Base-by-base conservation (phyloP, 2,888 invertebrate species). In the Selenia dentaria region DNA sequence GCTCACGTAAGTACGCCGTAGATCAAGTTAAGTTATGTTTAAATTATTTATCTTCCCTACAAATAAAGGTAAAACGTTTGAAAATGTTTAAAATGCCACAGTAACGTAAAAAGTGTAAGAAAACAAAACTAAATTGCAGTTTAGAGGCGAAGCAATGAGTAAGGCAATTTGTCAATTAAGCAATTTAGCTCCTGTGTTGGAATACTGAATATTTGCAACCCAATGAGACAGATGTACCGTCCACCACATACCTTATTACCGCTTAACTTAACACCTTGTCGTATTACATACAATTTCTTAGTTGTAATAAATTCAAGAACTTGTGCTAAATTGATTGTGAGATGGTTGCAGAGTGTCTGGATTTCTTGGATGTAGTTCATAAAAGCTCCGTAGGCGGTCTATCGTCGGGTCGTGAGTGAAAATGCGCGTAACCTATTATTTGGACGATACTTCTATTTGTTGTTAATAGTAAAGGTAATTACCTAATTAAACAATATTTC, bases 121-220 rank as follows among this genome's bases (percentile, higher is more conserved):
- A 43, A 33, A 43, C 10, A 37, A 27, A 40, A 43, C 38, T 43
- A 31, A 40, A 40, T 44, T 40, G 10, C 37, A 32, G 12, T 27
- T 20, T 36, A 51, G 34, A 46, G 18, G 35, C 14, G 32, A 31
- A 16, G 36, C 36, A 40, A 29, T 36, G 36, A 47, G 46, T 36
- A 41, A 47, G 41, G 46, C 34, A 50, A 50, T 50, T 50, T 58
- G 47, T 57, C 62, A 59, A 70, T 68, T 70, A 62, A 63, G 58
- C 41, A 65, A 67, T 64, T 72, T 37, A 37, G 40, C 43, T 44
- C 26, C 29, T 24, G 57, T 54, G 35, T 27, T 37, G 36, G 54
- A 26, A 47, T 41, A 47, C 51, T 56, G 47, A 36, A 51, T 46
- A 39, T 38, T 42, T 52, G 53, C 43, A 43, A 49, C 54, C 51